Percentiles rank a stretch among this genome's conserved stretches.
These are phyloP conservation scores for Procambarus virginalis DNA, from an alignment of 1,140 invertebrate species.

Conservation along the genomic window DNA sequence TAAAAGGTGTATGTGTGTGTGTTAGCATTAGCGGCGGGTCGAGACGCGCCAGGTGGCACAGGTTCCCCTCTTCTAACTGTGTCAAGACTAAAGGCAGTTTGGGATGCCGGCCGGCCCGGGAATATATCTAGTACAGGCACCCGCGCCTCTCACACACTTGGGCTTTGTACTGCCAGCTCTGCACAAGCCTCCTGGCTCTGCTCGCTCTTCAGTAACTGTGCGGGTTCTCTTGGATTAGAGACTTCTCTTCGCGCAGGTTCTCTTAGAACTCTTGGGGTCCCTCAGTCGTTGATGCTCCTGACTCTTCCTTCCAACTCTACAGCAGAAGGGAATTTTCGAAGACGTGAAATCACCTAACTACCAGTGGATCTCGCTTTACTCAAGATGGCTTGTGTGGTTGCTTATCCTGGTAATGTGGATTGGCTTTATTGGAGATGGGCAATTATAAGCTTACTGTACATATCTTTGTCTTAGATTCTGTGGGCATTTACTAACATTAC, in stretches of 20 bases:
- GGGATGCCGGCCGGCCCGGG: background rate
- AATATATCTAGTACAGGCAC: background rate
- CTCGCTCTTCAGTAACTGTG: too few relatives aligned
- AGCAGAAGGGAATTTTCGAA: background rate
- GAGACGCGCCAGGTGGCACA: background rate
- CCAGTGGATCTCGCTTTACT: background rate
- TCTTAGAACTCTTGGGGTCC: background rate
- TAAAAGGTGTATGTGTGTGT: background rate
- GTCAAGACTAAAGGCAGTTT: background rate
- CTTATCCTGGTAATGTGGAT: constrained; percentile 29
- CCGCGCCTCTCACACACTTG: background rate
- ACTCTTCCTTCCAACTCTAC: background rate
- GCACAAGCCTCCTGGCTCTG: background rate
- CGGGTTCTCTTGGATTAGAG: too few relatives aligned
- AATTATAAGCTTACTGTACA: background rate
- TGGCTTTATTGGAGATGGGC: background rate
- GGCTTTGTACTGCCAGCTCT: background rate
- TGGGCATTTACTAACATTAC: too few relatives aligned
- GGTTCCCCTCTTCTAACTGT: background rate
- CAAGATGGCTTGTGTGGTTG: constrained; percentile 45
- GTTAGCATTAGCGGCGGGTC: background rate
- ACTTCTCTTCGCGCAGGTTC: too few relatives aligned
- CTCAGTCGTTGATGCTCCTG: background rate
- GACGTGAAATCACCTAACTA: background rate
- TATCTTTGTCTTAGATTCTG: background rate